A percentile compares a stretch with the other conserved stretches of the same genome.
Conservation (phyloP, 2,888 invertebrate species). For the Nezara viridula region DNA sequence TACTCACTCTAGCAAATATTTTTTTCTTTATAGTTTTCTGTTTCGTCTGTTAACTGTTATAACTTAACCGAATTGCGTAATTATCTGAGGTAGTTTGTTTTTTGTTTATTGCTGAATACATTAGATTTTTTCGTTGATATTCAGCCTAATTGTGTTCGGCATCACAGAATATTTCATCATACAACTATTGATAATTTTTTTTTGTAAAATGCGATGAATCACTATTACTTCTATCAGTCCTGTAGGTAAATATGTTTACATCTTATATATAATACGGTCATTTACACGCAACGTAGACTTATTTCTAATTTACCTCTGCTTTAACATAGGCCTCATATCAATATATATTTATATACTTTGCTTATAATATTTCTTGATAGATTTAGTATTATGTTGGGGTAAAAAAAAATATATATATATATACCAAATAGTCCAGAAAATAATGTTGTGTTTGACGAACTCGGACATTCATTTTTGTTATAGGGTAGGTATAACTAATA, state of each 20-base stretch:
- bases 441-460: too few relatives aligned
- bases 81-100: neutral
- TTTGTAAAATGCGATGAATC: neutral
- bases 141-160: neutral
- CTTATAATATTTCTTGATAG: too few relatives aligned
- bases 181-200: neutral
- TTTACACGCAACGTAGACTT: neutral
- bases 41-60: slow-evolving; percentile 24
- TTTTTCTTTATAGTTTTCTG: neutral
- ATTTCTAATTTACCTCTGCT: neutral
- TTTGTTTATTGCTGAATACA: neutral
- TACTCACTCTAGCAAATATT: slow-evolving; percentile 46
- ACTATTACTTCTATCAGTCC: too few relatives aligned
- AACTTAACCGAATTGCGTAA: neutral
- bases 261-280: neutral
- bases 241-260: neutral
- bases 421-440: too few relatives aligned
- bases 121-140: neutral
- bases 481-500: too few relatives aligned
- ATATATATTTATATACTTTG: neutral
- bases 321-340: neutral
- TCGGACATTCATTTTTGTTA: too few relatives aligned
- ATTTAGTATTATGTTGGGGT: too few relatives aligned
- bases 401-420: too few relatives aligned
- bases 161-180: neutral